Percentiles rank a stretch among this genome's conserved stretches.
phyloP scores from a whole-genome alignment of 2,888 invertebrate species.

The Brachyopa scutellaris region DNA sequence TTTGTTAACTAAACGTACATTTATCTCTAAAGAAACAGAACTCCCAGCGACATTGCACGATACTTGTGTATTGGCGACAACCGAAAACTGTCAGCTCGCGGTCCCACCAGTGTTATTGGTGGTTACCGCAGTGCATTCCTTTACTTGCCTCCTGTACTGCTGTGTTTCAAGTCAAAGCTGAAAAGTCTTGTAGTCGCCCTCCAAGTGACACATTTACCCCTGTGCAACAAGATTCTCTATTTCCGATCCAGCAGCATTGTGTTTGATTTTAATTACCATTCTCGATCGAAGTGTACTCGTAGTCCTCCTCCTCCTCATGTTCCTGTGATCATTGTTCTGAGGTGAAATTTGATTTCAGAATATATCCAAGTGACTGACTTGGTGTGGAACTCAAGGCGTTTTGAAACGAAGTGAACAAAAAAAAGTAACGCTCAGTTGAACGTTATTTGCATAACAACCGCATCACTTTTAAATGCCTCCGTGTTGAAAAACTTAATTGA shows the following conservation, averaged over 20 bases:
- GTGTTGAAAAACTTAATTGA: slow-evolving; percentile 73
- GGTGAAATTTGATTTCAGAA: slow-evolving; percentile 72
- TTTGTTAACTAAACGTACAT: slow-evolving; percentile 61
- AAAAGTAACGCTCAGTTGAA: slow-evolving; percentile 70
- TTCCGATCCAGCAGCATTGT: slow-evolving; percentile 65
- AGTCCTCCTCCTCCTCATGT: slow-evolving; percentile 1
- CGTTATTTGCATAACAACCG: slow-evolving; percentile 73
- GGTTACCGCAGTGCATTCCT: slow-evolving; percentile 49
- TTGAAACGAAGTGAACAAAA: slow-evolving; percentile 17
- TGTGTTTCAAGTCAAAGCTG: slow-evolving; percentile 64
- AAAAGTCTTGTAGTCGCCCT: slow-evolving; percentile 71
- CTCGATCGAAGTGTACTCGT: slow-evolving; percentile 54
- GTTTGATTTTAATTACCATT: slow-evolving; percentile 72
- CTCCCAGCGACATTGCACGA: slow-evolving; percentile 62
- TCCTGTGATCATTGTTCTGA: slow-evolving; percentile 60
- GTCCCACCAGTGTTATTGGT: slow-evolving; percentile 45
- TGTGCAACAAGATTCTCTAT: slow-evolving; percentile 72
- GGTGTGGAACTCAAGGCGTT: slow-evolving; percentile 53
- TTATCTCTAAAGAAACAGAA: slow-evolving; percentile 29
- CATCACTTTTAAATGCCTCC: slow-evolving; percentile 73
- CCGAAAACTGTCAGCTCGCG: slow-evolving; percentile 38
- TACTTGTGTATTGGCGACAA: slow-evolving; percentile 63
- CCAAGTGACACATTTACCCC: slow-evolving; percentile 70
- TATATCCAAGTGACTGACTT: slow-evolving; percentile 72
- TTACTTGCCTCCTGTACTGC: no score